These are phyloP conservation scores for Pachymerium ferrugineum DNA, from an alignment of 2,888 invertebrate genomes.

Conservation along the genomic window DNA sequence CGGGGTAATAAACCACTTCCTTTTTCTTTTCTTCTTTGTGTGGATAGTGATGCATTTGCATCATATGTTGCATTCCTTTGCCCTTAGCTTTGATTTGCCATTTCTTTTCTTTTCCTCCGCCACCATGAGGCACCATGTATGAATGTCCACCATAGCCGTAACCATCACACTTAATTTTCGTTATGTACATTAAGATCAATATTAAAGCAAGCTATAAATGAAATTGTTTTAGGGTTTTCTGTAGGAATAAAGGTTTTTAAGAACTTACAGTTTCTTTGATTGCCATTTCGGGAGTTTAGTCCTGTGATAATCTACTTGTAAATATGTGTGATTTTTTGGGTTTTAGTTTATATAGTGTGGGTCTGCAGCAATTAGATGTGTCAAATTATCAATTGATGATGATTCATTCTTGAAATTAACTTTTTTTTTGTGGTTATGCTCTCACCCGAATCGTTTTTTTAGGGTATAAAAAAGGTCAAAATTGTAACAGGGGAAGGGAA, in stretches of 20 bases:
- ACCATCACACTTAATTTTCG: not conserved
- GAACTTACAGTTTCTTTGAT: not conserved
- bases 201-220: not conserved
- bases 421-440: not conserved
- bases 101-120: not conserved
- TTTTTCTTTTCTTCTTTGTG: not conserved
- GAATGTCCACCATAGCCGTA: not conserved
- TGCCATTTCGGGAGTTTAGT: too few relatives aligned
- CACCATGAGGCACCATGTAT: not conserved
- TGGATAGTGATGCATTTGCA: not conserved
- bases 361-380: not conserved
- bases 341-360: not conserved
- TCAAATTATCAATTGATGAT: not conserved
- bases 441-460: not conserved
- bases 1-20: not conserved
- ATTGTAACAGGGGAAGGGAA: too few relatives aligned
- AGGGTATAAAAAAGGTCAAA: too few relatives aligned
- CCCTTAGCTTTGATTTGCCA: not conserved
- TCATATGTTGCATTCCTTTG: constrained; percentile 17
- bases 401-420: not conserved
- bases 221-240: not conserved
- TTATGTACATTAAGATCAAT: not conserved
- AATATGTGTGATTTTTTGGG: not conserved
- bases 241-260: not conserved
- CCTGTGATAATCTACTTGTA: not conserved